Evolutionary conservation across 2,797 vertebrate genomes (phyloP), one percentile per base, ranked within the genome.

Genomic region (Chaenodraco wilsoni): DNA sequence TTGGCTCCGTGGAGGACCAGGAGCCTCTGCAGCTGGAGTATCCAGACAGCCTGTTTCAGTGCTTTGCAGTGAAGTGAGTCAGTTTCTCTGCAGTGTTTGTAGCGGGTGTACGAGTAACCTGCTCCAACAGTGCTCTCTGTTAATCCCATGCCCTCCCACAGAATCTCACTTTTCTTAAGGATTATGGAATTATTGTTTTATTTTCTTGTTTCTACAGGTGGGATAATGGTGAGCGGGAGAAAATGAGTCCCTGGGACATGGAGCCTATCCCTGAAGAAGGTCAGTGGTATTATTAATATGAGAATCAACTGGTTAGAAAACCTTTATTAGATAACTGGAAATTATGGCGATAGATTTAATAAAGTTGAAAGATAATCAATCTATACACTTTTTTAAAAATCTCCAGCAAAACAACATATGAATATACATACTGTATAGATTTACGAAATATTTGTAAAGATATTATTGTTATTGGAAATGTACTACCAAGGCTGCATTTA

Each of bases 211-310:
- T 62, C 5, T 80, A 73, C 87, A 99, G 98, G 91, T 99, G 98
- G 98, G 98, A 99, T 92, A 99, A 99, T 81, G 95, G 96, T 33
- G 98, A 99, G 82, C 92, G 93, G 81, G 98, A 99, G 88, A 98
- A 96, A 83, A 97, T 99, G 98, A 99, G 98, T 88, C 98, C 97
- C 0, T 99, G 98, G 96, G 97, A 99, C 92, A 98, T 99, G 96
- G 97, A 99, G 57, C 96, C 96, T 2, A 97, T 99, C 93, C 96
- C 97, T 71, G 96, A 98, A 84, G 96, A 96, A 96, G 97, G 97
- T 96, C 89, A 92, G 94, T 92, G 7, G 23, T 27, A 43, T 49
- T 23, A 3, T 13, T 58, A 15, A 52, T 50, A 31, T 43, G 3
- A 72, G 5, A 45, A 58, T 2, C 15, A 56, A 3, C 7, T 65